Evolutionary conservation across 1,140 invertebrate species (phyloP).

Genomic region (Drosophila quadrilineata): DNA sequence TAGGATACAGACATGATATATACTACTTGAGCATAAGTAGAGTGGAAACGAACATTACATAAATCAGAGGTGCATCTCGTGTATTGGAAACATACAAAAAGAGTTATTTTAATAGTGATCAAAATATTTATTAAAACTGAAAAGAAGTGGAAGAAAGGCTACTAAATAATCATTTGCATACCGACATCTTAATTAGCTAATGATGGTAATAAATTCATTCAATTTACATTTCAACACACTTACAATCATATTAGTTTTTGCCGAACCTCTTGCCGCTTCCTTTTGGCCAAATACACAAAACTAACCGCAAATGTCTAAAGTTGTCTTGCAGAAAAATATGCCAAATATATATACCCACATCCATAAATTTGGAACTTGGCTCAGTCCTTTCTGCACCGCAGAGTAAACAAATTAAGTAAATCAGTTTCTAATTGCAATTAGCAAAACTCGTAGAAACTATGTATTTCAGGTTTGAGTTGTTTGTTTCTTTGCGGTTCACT

Average conservation of each 20-base stretch:
- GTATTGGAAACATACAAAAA: too few relatives aligned
- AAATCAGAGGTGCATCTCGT: too few relatives aligned
- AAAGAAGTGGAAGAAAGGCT: too few relatives aligned
- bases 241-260: conserved; percentile 38
- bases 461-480: conserved; percentile 22
- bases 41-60: conserved; percentile 26
- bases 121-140: too few relatives aligned
- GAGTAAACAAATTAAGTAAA: conserved; percentile 73
- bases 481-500: conserved; percentile 51
- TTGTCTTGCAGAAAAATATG: conserved; percentile 59
- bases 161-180: not conserved
- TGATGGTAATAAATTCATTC: not conserved
- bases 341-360: conserved; percentile 58
- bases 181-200: conserved; percentile 47
- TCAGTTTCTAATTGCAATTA: conserved; percentile 71
- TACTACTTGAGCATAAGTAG: conserved; percentile 39
- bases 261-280: not conserved
- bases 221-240: conserved; percentile 38
- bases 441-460: conserved; percentile 7
- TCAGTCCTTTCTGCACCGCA: conserved; percentile 45
- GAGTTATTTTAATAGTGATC: too few relatives aligned
- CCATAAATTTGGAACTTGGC: conserved; percentile 61
- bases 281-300: conserved; percentile 23
- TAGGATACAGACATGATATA: conserved; percentile 51
- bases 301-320: conserved; percentile 61